Conservation (phyloP, 2,888 invertebrate species). For the Agrochola litura region DNA sequence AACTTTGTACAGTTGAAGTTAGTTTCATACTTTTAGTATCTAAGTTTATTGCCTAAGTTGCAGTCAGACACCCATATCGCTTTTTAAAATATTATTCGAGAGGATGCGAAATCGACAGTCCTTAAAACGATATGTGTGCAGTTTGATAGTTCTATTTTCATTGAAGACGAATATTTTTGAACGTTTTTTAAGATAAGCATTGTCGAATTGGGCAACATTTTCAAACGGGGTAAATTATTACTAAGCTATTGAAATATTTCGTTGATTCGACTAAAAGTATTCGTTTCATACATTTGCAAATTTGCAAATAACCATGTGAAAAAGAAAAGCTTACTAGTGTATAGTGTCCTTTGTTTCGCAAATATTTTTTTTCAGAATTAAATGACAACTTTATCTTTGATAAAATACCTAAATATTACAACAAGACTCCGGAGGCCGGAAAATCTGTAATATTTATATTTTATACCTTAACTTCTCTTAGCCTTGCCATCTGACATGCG, state of each 20-base stretch:
- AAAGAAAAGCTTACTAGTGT: too few species aligned
- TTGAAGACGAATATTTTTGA: constrained; percentile 35
- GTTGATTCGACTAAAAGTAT: not conserved
- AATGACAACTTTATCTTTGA: too few species aligned
- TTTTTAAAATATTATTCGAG: constrained; percentile 34
- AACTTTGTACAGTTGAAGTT: not conserved
- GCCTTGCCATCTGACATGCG: too few species aligned
- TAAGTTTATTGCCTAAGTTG: constrained; percentile 41
- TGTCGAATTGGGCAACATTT: constrained; percentile 2
- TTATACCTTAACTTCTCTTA: too few species aligned
- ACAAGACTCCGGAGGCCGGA: too few species aligned
- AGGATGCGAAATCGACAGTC: constrained; percentile 28
- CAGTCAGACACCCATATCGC: constrained; percentile 33
- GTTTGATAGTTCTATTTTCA: constrained; percentile 44
- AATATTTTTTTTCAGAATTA: too few species aligned
- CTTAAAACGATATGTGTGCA: constrained; percentile 23
- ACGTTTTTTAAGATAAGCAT: constrained; percentile 28
- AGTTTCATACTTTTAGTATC: constrained; percentile 16
- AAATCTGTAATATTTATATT: too few species aligned
- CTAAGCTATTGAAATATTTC: constrained; percentile 15
- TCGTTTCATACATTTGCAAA: not conserved
- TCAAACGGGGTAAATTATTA: constrained; percentile 8
- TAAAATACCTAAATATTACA: too few species aligned
- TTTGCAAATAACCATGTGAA: not conserved
- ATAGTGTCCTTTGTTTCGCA: too few species aligned